phyloP scores from a whole-genome alignment of 1,140 invertebrate species.

The Aphelinus atriplicis region DNA sequence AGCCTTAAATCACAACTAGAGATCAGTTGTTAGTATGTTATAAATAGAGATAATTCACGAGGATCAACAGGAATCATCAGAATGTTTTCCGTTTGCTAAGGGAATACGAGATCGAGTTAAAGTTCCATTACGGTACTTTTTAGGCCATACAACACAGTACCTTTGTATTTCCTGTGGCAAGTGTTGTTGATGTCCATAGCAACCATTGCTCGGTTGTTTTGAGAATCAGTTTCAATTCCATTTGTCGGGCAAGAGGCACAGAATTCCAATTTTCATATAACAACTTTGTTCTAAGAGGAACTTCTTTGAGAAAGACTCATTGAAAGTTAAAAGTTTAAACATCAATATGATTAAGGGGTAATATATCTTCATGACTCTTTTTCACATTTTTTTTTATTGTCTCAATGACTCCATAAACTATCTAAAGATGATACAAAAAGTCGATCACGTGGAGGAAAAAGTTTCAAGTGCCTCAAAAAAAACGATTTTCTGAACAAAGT shows the following conservation, averaged over 20 bases:
- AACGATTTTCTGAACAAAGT: background rate
- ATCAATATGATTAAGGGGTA: too few species aligned
- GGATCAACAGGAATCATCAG: background rate
- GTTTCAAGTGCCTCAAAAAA: too few species aligned
- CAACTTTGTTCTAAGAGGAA: background rate
- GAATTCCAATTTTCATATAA: background rate
- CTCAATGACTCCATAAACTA: background rate
- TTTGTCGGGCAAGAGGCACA: background rate
- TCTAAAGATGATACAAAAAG: too few species aligned
- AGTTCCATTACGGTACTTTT: background rate
- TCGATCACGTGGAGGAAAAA: too few species aligned
- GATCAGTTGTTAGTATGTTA: too few species aligned
- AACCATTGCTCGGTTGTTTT: background rate
- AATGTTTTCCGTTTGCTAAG: background rate
- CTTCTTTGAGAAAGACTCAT: background rate
- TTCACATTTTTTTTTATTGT: conserved; percentile 32
- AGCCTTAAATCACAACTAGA: too few species aligned
- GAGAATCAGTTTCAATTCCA: background rate
- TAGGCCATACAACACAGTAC: too few species aligned
- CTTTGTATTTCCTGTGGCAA: too few species aligned
- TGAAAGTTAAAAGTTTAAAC: background rate
- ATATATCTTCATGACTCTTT: conserved; percentile 3
- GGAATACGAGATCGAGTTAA: background rate
- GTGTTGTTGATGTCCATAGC: too few species aligned
- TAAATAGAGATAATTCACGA: too few species aligned